Base-by-base conservation (phyloP, 2,888 invertebrate species). In the Ochropleura plecta region DNA sequence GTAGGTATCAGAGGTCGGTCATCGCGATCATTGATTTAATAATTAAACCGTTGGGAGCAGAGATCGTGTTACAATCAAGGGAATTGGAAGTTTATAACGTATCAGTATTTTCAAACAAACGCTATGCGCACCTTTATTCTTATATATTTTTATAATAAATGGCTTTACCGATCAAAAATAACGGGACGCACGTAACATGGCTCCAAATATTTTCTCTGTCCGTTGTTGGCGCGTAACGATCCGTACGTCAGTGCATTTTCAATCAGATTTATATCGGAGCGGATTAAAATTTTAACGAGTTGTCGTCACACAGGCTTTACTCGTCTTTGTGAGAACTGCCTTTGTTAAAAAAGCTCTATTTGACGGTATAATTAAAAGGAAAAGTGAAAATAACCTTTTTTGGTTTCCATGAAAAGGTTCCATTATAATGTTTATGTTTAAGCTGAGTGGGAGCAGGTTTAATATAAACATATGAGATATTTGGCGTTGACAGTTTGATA, bases 261-360 rank as follows among this genome's bases (percentile, higher is more conserved):
- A 94, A 94, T 95, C 94, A 93, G 93, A 93, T 93, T 93, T 94
- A 93, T 93, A 92, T 92, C 91, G 89, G 76, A 91, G 86, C 85
- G 93, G 93, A 93, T 94, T 94, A 93, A 93, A 93, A 92, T 92
- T 94, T 93, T 93, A 94, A 94, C 94, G 94, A 94, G 92, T 91
- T 88, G 90, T 91, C 91, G 88, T 89, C 90, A 89, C 90, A 90
- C 82, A 78, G 87, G 91, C 90, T 91, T 90, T 88, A 86, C 88
- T 81, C 88, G 86, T 90, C 92, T 91, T 91, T 93, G 91, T 92
- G 88, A 84, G 66, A 78, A 83, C 76, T 78, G 85, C 86, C 90
- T 91, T 93, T 93, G 91, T 93, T 91, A 88, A 89, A 91, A 89
- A 89, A 86, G 78, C 88, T 81, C 81, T 78, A 86, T 88, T 84